Evolutionary conservation across 1,140 invertebrate genomes (phyloP).

Genomic region (Drosophila takahashii): DNA sequence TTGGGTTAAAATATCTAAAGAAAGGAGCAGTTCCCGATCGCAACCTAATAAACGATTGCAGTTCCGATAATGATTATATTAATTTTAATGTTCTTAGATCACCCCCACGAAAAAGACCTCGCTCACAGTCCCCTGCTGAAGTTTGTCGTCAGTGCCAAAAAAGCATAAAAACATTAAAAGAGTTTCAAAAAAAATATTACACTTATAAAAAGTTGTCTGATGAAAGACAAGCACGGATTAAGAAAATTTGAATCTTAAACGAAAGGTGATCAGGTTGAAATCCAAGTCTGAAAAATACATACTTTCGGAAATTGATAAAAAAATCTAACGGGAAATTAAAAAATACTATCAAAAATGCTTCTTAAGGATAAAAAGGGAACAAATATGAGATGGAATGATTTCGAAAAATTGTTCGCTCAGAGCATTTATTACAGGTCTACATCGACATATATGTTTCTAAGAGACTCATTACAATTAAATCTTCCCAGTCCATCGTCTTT

Average conservation of each 20-base stretch:
- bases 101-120: no score
- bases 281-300: no score
- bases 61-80: neutral
- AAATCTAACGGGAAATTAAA: neutral
- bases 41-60: neutral
- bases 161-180: neutral
- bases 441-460: neutral
- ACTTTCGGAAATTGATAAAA: no score
- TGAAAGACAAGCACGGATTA: no score
- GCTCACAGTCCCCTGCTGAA: conserved; percentile 2
- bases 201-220: neutral
- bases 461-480: neutral
- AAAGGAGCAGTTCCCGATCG: neutral
- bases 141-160: conserved; percentile 6
- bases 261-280: neutral
- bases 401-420: neutral
- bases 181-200: neutral
- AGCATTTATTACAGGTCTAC: neutral
- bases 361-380: neutral
- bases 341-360: neutral
- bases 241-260: neutral
- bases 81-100: no score
- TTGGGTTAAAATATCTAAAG: neutral
- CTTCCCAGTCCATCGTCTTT: neutral
- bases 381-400: conserved; percentile 1